Conservation (phyloP, 2,113 vertebrate species). For the Dicerorhinus sumatrensis region DNA sequence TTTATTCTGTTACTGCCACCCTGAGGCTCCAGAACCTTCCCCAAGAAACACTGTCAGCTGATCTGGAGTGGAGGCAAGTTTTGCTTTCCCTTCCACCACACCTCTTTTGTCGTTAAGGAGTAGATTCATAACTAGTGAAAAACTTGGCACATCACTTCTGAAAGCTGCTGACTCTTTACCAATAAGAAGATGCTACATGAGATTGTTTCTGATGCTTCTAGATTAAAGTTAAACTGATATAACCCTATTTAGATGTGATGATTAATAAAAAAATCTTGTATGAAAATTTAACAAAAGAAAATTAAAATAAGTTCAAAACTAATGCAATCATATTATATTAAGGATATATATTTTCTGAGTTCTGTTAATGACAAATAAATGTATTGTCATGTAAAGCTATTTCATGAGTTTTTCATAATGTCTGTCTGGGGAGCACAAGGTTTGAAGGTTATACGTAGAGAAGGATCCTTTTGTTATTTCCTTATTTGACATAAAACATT, state of each 20-base stretch:
- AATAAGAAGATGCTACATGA: not conserved
- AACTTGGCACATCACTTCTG: not conserved
- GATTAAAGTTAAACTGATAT: not conserved
- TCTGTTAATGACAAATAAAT: constrained; percentile 6
- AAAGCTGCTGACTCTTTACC: not conserved
- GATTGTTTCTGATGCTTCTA: not conserved
- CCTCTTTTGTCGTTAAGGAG: not conserved
- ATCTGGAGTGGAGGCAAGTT: not conserved
- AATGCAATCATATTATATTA: constrained; percentile 15
- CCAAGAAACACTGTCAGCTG: not conserved
- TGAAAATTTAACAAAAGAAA: not conserved
- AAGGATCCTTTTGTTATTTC: constrained; percentile 69
- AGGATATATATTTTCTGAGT: constrained; percentile 35
- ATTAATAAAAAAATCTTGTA: not conserved
- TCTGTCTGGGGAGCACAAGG: constrained; percentile 45
- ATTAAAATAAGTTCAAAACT: not conserved
- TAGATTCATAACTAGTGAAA: not conserved
- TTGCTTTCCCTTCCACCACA: not conserved
- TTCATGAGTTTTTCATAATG: constrained; percentile 53
- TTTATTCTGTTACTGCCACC: not conserved
- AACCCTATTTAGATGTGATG: not conserved
- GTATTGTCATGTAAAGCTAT: not conserved
- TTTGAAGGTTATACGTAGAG: constrained; percentile 41
- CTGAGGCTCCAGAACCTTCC: not conserved
- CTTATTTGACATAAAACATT: constrained; percentile 67